Conservation (phyloP, 2,888 invertebrate genomes). For the Andrena bicolor region DNA sequence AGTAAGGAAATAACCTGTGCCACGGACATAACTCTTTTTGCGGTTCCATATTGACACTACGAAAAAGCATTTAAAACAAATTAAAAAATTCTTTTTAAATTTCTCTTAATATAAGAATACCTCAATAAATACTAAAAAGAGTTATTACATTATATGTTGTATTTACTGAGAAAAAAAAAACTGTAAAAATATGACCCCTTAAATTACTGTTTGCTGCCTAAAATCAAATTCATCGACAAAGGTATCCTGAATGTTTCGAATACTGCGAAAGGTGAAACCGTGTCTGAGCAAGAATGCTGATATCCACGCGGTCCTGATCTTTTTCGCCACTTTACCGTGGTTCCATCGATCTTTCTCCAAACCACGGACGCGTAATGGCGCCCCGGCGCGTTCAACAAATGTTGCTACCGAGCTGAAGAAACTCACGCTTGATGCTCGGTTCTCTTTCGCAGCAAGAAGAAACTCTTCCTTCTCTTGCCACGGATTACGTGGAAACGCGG, state of each 20-base stretch:
- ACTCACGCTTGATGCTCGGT: conserved; percentile 5
- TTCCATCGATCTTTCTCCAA: neutral
- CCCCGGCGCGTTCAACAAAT: neutral
- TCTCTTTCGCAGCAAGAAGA: conserved; percentile 4
- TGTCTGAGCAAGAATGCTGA: neutral
- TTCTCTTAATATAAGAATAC: no score
- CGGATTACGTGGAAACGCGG: neutral
- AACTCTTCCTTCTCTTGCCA: neutral
- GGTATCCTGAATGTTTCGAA: neutral
- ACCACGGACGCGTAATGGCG: neutral
- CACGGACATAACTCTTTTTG: no score
- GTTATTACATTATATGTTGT: no score
- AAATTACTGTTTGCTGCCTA: neutral
- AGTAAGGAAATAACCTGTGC: no score
- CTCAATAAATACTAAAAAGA: no score
- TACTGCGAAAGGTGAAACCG: neutral
- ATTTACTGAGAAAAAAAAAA: no score
- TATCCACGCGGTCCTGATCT: neutral
- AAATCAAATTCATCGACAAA: neutral
- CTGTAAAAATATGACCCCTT: no score
- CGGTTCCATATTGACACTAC: no score
- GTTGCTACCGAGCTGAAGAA: conserved; percentile 24
- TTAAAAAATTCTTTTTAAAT: no score
- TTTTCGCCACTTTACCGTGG: neutral
- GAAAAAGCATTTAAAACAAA: no score